Conservation (phyloP, 2,113 vertebrate genomes). For the Muscicapa adusta region DNA sequence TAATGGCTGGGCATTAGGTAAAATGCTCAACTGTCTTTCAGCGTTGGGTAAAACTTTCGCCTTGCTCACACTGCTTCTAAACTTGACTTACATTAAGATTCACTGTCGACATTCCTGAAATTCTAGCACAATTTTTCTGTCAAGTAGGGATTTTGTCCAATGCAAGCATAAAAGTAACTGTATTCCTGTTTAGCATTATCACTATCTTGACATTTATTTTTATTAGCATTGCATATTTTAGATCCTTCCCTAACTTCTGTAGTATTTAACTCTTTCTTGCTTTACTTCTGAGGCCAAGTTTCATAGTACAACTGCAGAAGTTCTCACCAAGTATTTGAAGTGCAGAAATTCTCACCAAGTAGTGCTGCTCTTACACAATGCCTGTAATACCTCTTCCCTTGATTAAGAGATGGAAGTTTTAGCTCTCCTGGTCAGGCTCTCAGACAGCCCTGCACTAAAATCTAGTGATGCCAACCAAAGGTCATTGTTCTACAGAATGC, state of each 20-base stretch:
- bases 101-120: slow-evolving; percentile 33
- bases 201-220: slow-evolving; percentile 47
- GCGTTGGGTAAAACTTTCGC: background rate
- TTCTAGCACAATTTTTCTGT: slow-evolving; percentile 40
- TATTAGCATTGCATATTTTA: slow-evolving; percentile 11
- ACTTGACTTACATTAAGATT: background rate
- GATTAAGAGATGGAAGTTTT: background rate
- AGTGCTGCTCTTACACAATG: background rate
- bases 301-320: background rate
- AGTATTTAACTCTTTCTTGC: slow-evolving; percentile 42
- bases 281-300: background rate
- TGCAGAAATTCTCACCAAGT: background rate
- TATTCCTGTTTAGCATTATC: slow-evolving; percentile 31
- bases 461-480: background rate
- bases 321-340: background rate
- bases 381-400: background rate
- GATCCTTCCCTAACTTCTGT: background rate
- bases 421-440: background rate
- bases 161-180: slow-evolving; percentile 42
- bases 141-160: slow-evolving; percentile 36
- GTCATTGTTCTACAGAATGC: background rate
- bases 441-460: background rate
- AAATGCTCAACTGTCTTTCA: background rate
- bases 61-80: background rate
- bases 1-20: background rate